Base-by-base conservation (phyloP, 2,113 vertebrate species). In the Bufo gargarizans region DNA sequence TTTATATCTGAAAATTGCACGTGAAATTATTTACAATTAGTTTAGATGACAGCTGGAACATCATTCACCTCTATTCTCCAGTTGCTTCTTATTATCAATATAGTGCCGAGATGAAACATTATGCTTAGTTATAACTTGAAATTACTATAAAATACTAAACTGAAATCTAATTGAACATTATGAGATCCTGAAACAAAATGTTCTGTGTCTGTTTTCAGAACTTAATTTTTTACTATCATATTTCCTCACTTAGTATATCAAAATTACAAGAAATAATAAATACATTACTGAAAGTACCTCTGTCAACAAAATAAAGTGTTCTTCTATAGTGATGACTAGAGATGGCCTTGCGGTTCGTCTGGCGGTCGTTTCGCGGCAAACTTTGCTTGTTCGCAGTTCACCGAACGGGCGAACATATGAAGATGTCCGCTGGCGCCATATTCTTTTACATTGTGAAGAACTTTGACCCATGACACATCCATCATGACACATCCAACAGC, bases 11-110 rank as follows among this genome's bases (percentile, higher is more conserved):
- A 53, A 9, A 9, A 74, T 47, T 74, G 43, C 47, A 47, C 19
- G 43, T 16, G 13, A 74, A 47, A 17, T 72, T 72, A 47, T 74
- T 49, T 74, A 7, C 43, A 49, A 16, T 74, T 74, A 45, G 5
- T 19, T 47, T 74, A 47, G 33, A 72, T 72, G 69, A 45, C 69
- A 72, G 43, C 45, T 72, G 69, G 69, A 72, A 72, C 69, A 72
- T 72, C 22, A 71, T 43, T 71, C 20, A n/a, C 7, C 63, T 0
- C 43, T 74, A 74, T 49, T 74, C 43, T 74, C 43, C 8, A 33
- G 45, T 49, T 45, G 12, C 71, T 47, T 47, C 9, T 7, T 67
- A 67, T 22, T 9, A 67, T n/a, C 20, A 67, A 22, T 67, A 67
- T 67, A 67, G 9, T 7, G 10, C 10, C 17, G 43, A 47, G 16